Percentiles rank a stretch among this genome's conserved stretches.
These are phyloP conservation scores for Dysidea cf. avara DNA, from an alignment of 37 sponge, comb jelly and placozoan species.

Conservation along the genomic window DNA sequence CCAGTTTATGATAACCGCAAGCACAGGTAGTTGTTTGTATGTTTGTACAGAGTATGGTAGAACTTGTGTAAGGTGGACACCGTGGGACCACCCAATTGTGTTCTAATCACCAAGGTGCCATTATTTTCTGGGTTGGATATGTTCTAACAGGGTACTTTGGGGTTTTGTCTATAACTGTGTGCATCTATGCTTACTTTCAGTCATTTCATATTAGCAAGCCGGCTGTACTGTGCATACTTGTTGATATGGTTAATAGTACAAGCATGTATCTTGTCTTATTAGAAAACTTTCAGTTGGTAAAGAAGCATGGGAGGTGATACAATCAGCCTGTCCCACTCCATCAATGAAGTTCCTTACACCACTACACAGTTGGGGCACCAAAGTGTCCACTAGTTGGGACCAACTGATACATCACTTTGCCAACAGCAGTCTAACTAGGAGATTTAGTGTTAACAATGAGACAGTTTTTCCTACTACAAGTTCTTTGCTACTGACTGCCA, in stretches of 20 bases:
- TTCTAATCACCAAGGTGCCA: no score
- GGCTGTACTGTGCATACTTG: background rate
- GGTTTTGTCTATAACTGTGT: no score
- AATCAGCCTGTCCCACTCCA: constrained; percentile 54
- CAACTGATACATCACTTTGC: constrained; percentile 2
- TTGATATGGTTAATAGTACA: no score
- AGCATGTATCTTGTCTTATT: background rate
- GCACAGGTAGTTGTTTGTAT: no score
- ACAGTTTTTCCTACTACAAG: background rate
- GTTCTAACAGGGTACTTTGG: no score
- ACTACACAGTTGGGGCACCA: constrained; percentile 9
- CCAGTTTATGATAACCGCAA: no score
- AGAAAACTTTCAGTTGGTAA: background rate
- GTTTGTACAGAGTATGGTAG: no score
- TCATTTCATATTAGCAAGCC: constrained; percentile 14
- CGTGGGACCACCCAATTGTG: no score
- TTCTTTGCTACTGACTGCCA: constrained; percentile 10
- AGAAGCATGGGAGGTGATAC: constrained; percentile 62
- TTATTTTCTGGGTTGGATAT: no score
- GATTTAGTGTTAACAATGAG: no score
- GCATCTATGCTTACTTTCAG: constrained; percentile 39
- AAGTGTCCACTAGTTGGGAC: constrained; percentile 33
- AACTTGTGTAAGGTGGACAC: no score
- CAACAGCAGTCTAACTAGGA: background rate
- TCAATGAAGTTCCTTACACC: constrained; percentile 52